Evolutionary conservation across 2,797 vertebrate genomes (phyloP), one percentile per base, ranked within the genome.

Genomic region (Tragelaphus eurycerus): DNA sequence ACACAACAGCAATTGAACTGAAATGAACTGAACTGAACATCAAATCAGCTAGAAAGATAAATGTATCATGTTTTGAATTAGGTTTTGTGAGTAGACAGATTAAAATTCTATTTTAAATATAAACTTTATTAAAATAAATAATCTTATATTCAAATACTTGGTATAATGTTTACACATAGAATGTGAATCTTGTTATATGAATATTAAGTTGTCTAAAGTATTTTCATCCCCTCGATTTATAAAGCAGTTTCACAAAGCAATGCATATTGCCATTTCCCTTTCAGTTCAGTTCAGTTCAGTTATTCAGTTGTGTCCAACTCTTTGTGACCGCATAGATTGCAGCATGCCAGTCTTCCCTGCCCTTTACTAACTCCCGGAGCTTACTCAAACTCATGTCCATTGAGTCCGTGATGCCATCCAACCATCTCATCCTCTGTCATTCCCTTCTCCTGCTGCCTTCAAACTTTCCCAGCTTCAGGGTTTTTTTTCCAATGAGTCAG

Each of bases 41-140:
- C 93, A 97, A 62, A 50, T 86, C 59, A 93, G 93, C 71, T 62
- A 97, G 98, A 95, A 84, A 93, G 54, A 93, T 21, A 92, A 93
- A 95, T 98, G 97, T 98, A 87, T 96, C 95, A 92, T 97, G 97
- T 98, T 96, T 98, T 97, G 94, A 97, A 91, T 67, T 97, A 97
- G 97, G 96, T 97, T 98, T 98, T 99, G 98, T 99, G 98, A 98
- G 98, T 98, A 98, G 98, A 98, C 97, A 98, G 92, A 98, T 98
- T 90, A 98, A 98, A 97, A 97, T 98, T 99, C 82, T 97, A 98
- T 99, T 99, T 99, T 99, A 98, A 98, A 95, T 98, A 96, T 11
- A 98, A 98, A 98, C 97, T 98, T 98, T 98, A 96, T 50, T 99
- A 98, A 99, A 99, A 99, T 99, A 99, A 99, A 99, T 98, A 98